Percentiles rank a stretch among this genome's conserved stretches.
Evolutionary conservation across 2,888 invertebrate species (phyloP).

Genomic region (Diploptera punctata): DNA sequence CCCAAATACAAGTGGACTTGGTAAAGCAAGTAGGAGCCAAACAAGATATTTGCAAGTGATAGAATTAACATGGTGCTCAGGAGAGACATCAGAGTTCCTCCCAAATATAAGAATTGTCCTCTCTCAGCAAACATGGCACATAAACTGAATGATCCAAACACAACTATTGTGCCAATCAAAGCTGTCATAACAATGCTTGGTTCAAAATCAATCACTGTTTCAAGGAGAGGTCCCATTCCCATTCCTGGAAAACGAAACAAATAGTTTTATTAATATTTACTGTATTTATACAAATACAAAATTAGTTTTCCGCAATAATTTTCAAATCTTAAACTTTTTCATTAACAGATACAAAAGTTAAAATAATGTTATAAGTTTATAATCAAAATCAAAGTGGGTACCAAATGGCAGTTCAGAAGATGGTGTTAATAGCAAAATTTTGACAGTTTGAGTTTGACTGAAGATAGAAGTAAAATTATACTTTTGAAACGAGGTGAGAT

Average conservation of each 20-base stretch:
- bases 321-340: too few species aligned
- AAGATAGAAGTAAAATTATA: too few species aligned
- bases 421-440: too few species aligned
- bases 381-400: too few species aligned
- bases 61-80: constrained; percentile 80
- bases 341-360: too few species aligned
- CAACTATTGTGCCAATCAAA: constrained; percentile 80
- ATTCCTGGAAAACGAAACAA: constrained; percentile 82
- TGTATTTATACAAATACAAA: too few species aligned
- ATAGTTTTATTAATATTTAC: too few species aligned
- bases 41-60: constrained; percentile 83
- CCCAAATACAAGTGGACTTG: constrained; percentile 88
- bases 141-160: constrained; percentile 91
- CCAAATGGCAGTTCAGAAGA: too few species aligned
- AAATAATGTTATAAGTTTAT: too few species aligned
- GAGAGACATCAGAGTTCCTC: constrained; percentile 85
- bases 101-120: constrained; percentile 89
- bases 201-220: constrained; percentile 79
- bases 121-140: constrained; percentile 86
- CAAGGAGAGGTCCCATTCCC: constrained; percentile 85
- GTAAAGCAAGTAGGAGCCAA: constrained; percentile 80
- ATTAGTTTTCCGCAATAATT: too few species aligned
- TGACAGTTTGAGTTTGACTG: too few species aligned
- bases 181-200: constrained; percentile 91
- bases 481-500: too few species aligned